Percentiles rank a stretch among this genome's conserved stretches.
phyloP scores from a whole-genome alignment of 2,888 invertebrate genomes.

The Bedellia somnulentella region DNA sequence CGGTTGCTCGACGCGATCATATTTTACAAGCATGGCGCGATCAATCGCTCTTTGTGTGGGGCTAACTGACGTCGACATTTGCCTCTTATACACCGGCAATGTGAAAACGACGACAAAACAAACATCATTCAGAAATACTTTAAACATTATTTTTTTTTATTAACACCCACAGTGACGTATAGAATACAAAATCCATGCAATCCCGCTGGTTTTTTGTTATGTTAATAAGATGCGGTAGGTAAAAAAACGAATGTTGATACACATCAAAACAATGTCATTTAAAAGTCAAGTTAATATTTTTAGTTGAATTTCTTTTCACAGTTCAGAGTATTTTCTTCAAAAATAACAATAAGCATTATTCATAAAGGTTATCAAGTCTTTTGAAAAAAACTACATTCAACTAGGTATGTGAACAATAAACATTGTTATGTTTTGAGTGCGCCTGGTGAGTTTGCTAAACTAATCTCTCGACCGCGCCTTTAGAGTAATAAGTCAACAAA shows the following conservation, averaged over 20 bases:
- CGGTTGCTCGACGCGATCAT: constrained; percentile 32
- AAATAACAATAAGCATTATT: no score
- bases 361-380: no score
- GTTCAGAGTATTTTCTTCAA: no score
- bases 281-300: neutral
- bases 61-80: constrained; percentile 38
- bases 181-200: constrained; percentile 25
- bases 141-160: constrained; percentile 43
- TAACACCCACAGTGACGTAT: constrained; percentile 32
- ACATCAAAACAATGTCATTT: constrained; percentile 7
- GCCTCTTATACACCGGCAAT: constrained; percentile 23
- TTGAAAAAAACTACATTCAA: neutral
- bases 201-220: no score
- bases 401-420: constrained; percentile 45
- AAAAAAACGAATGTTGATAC: no score
- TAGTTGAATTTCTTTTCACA: no score
- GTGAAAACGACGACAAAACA: constrained; percentile 46
- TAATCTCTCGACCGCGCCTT: constrained; percentile 38
- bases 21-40: constrained; percentile 36
- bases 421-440: constrained; percentile 20
- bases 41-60: constrained; percentile 56
- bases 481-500: constrained; percentile 46
- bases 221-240: no score
- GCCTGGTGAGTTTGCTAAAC: constrained; percentile 48
- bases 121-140: constrained; percentile 46